These are phyloP conservation scores for Amblyopsis hoosieri DNA, from an alignment of 2,797 vertebrate species.

Conservation along the genomic window DNA sequence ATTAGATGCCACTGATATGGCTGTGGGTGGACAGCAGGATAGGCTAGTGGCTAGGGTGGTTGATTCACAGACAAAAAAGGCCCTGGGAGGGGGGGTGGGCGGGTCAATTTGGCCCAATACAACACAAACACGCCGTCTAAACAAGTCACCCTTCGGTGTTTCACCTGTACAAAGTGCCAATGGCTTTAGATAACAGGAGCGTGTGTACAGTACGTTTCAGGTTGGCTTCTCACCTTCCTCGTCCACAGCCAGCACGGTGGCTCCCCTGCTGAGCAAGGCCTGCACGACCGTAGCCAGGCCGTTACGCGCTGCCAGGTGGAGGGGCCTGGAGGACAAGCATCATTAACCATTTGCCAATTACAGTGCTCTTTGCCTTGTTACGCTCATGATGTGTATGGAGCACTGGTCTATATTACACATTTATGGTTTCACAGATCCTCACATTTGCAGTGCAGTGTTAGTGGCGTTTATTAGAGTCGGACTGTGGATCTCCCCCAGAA, in stretches of 20 bases:
- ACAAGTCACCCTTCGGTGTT: too few species aligned
- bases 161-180: too few species aligned
- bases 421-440: constrained; percentile 61
- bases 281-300: constrained; percentile 96
- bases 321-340: constrained; percentile 81
- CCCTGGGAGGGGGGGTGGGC: too few species aligned
- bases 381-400: background rate
- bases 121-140: too few species aligned
- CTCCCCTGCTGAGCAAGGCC: constrained; percentile 94
- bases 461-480: constrained; percentile 96
- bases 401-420: background rate
- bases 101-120: too few species aligned
- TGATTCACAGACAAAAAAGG: too few species aligned
- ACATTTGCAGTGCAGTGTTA: constrained; percentile 97
- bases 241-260: constrained; percentile 96
- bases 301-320: constrained; percentile 95
- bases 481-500: constrained; percentile 95
- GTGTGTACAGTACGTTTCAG: too few species aligned
- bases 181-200: too few species aligned
- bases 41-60: too few species aligned
- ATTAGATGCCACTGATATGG: too few species aligned
- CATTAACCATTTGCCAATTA: background rate
- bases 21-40: too few species aligned
- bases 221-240: constrained; percentile 85
- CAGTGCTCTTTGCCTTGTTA: background rate